These are phyloP conservation scores for Drosophila nr. perissopoda DNA, from an alignment of 2,888 invertebrate genomes.

Conservation along the genomic window DNA sequence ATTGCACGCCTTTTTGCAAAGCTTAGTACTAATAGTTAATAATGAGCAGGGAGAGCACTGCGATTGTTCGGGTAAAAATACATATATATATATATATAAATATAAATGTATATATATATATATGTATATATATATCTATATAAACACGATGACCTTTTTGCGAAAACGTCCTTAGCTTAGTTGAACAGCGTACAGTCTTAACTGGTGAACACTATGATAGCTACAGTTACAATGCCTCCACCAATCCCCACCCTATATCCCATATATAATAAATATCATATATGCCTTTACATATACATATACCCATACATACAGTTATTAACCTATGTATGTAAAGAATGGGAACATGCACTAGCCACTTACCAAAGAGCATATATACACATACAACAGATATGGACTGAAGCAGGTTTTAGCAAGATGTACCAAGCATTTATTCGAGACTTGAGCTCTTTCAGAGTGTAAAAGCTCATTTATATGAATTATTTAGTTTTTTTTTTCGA, in stretches of 20 bases:
- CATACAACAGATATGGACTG: constrained; percentile 1
- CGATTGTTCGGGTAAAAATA: constrained; percentile 35
- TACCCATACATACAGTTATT: constrained; percentile 12
- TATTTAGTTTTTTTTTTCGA: background rate
- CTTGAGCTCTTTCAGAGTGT: background rate
- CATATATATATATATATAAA: constrained; percentile 36
- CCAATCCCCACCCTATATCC: constrained; percentile 9
- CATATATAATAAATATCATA: constrained; percentile 25
- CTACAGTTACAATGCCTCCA: constrained; percentile 43
- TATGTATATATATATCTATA: constrained; percentile 25
- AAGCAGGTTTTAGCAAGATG: constrained; percentile 3
- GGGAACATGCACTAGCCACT: constrained; percentile 2
- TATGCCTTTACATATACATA: constrained; percentile 24
- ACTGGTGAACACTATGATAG: constrained; percentile 35
- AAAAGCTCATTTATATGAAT: background rate
- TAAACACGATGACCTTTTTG: constrained; percentile 76
- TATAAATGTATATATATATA: constrained; percentile 21
- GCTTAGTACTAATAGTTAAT: constrained; percentile 71
- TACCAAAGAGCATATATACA: background rate
- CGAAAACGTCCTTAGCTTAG: constrained; percentile 81
- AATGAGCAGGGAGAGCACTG: constrained; percentile 33
- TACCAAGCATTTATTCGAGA: constrained; percentile 4
- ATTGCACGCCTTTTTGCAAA: constrained; percentile 61
- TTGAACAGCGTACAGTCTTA: constrained; percentile 40
- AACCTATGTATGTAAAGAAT: constrained; percentile 1